These are phyloP conservation scores for Opisthocomus hoazin DNA, from an alignment of 2,113 vertebrate genomes.

Conservation along the genomic window DNA sequence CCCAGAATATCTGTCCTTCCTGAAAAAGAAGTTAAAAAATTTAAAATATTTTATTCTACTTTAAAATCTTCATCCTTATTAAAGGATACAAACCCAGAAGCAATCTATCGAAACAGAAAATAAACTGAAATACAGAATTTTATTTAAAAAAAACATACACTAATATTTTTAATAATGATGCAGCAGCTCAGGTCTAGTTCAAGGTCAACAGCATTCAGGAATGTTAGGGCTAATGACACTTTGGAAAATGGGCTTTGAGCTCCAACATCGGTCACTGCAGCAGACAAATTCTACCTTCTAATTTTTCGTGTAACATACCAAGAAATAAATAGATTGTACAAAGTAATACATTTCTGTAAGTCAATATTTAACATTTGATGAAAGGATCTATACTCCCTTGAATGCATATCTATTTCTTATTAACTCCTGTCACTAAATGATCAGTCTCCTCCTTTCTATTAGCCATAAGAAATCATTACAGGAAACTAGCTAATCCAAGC, in stretches of 20 bases:
- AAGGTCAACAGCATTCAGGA: not conserved
- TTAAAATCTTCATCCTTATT: not conserved
- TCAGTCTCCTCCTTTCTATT: not conserved
- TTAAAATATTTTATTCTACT: not conserved
- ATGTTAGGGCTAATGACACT: not conserved
- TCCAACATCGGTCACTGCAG: not conserved
- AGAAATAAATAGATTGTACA: not conserved
- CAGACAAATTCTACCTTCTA: not conserved
- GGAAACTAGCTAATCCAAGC: not conserved
- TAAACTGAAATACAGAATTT: not conserved
- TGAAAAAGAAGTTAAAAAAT: conserved; percentile 22
- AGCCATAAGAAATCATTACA: not conserved
- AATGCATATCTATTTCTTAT: not conserved
- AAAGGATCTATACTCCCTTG: not conserved
- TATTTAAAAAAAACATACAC: not conserved
- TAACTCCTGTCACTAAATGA: not conserved
- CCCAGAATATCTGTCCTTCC: conserved; percentile 89
- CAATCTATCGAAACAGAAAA: not conserved
- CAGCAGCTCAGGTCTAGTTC: not conserved
- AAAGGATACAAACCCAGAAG: not conserved
- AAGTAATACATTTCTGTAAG: not conserved
- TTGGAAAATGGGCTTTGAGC: not conserved
- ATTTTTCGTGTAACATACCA: not conserved
- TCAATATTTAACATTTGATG: not conserved
- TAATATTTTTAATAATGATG: not conserved